These are phyloP conservation scores for Hylia prasina DNA, from an alignment of 2,113 vertebrate genomes.

Conservation along the genomic window DNA sequence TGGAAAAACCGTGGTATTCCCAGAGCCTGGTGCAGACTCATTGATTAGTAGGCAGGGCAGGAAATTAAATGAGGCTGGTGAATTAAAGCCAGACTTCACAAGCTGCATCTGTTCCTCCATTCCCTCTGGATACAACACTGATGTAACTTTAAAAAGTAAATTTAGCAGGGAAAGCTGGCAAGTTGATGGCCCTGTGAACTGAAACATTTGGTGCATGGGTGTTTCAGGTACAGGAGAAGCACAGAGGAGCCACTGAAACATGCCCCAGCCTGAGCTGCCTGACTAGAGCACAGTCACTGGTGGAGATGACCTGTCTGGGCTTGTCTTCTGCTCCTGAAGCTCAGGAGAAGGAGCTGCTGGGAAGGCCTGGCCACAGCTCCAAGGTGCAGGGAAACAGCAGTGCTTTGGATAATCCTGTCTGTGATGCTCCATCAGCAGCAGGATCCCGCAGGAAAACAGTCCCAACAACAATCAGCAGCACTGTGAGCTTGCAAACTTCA, in stretches of 20 bases:
- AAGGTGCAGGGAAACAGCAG: neutral
- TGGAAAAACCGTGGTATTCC: neutral
- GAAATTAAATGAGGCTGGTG: slow-evolving; percentile 29
- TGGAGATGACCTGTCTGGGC: neutral
- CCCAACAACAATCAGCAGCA: neutral
- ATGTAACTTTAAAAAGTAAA: neutral
- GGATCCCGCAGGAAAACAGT: neutral
- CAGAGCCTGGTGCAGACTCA: neutral
- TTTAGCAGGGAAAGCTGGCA: neutral
- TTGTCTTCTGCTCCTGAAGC: neutral
- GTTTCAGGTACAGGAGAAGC: neutral
- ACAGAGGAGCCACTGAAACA: neutral
- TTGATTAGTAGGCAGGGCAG: slow-evolving; percentile 38
- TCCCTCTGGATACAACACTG: slow-evolving; percentile 15
- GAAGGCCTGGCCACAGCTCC: neutral
- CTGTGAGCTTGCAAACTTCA: fast-evolving
- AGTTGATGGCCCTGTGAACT: neutral
- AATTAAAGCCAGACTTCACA: slow-evolving; percentile 40
- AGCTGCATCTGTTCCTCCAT: slow-evolving; percentile 17
- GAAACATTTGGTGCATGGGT: neutral
- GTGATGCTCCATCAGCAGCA: neutral
- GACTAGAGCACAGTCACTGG: neutral
- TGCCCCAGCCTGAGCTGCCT: neutral
- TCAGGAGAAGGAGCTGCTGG: neutral
- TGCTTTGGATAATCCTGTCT: neutral